Conservation (phyloP, 1,140 invertebrate genomes). For the Drosophila pallidifrons region DNA sequence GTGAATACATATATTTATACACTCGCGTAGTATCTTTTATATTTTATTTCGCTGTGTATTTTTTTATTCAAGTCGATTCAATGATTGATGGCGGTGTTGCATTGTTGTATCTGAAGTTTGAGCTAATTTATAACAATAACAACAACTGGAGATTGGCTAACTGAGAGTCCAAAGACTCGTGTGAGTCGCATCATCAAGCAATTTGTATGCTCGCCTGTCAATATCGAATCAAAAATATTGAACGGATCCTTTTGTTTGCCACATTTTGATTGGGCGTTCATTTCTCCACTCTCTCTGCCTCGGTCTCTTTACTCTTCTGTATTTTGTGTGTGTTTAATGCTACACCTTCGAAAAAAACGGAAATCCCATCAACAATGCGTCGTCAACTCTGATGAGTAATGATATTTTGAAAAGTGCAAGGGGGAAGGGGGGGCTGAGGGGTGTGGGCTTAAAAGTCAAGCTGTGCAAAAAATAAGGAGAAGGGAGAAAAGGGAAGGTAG, state of each 20-base stretch:
- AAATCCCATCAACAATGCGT: conserved; percentile 73
- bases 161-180: conserved; percentile 15
- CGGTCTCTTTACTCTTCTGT: neutral
- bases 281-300: neutral
- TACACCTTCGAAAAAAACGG: conserved; percentile 61
- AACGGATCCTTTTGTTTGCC: conserved; percentile 73
- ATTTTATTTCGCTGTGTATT: neutral
- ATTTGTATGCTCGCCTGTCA: conserved; percentile 80
- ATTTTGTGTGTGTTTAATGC: conserved; percentile 25
- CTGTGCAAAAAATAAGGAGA: conserved; percentile 67
- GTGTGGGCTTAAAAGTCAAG: conserved; percentile 54
- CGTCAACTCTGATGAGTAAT: conserved; percentile 71
- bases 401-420: conserved; percentile 62
- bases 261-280: conserved; percentile 66
- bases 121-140: conserved; percentile 80
- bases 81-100: conserved; percentile 75
- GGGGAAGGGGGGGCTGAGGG: neutral
- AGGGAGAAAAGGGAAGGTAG: conserved; percentile 36
- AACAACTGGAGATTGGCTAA: conserved; percentile 39
- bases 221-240: conserved; percentile 73
- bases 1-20: conserved; percentile 3
- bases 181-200: conserved; percentile 49
- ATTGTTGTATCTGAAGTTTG: conserved; percentile 69
- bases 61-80: conserved; percentile 12
- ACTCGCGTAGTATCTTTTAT: conserved; percentile 1